phyloP scores from a whole-genome alignment of 1,140 invertebrate genomes.

The Agraylea sexmaculata region DNA sequence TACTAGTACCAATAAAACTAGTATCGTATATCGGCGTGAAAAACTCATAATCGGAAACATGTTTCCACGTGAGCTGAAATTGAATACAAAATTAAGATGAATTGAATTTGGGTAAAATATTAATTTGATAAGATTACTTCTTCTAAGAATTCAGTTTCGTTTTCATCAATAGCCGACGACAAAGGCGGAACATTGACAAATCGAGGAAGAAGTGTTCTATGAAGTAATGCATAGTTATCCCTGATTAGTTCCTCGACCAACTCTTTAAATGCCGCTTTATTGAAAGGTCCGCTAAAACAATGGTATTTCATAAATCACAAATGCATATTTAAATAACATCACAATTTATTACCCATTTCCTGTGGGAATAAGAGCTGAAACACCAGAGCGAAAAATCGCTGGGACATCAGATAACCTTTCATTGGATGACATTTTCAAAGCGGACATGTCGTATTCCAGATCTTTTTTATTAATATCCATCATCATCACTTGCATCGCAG shows the following conservation, averaged over 20 bases:
- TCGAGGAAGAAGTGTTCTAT: conserved; percentile 24
- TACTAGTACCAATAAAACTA: conserved; percentile 30
- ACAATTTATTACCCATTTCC: conserved; percentile 29
- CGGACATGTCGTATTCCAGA: conserved; percentile 44
- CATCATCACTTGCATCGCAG: conserved; percentile 58
- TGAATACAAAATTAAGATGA: conserved; percentile 7
- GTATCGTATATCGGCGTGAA: conserved; percentile 76
- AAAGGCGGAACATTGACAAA: conserved; percentile 16
- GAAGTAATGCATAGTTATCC: conserved; percentile 30
- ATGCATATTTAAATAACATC: conserved; percentile 27
- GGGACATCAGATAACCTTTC: conserved; percentile 65
- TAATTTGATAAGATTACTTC: conserved; percentile 12
- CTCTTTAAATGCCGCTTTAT: conserved; percentile 36
- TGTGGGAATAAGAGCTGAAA: conserved; percentile 54
- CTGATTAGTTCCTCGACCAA: conserved; percentile 31
- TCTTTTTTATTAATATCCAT: conserved; percentile 40
- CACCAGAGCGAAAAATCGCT: conserved; percentile 54
- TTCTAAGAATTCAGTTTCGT: conserved; percentile 13
- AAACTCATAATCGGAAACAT: conserved; percentile 64
- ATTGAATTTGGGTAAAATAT: background rate
- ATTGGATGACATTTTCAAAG: conserved; percentile 53
- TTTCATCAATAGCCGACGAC: conserved; percentile 17
- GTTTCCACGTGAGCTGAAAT: conserved; percentile 69
- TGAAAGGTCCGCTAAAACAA: conserved; percentile 19
- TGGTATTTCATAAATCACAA: conserved; percentile 26